These are phyloP conservation scores for Deroptyus accipitrinus DNA, from an alignment of 2,113 vertebrate genomes.

Conservation along the genomic window DNA sequence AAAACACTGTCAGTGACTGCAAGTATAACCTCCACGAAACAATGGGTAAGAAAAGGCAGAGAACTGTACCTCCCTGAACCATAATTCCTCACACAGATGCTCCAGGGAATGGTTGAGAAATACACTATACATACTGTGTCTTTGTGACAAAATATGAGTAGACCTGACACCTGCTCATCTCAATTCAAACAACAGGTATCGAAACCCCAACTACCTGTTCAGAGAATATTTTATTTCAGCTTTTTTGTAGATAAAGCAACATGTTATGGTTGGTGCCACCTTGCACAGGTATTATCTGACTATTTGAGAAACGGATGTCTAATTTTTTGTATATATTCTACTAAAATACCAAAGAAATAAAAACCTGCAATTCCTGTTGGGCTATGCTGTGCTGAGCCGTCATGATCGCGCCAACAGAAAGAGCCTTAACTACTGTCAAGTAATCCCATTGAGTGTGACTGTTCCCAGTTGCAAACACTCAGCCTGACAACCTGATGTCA, in stretches of 20 bases:
- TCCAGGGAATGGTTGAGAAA: neutral
- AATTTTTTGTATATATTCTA: neutral
- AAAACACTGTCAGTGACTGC: neutral
- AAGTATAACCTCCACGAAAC: neutral
- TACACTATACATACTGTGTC: neutral
- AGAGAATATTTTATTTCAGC: neutral
- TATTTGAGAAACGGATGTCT: neutral
- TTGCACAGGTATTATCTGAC: neutral
- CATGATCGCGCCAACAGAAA: neutral
- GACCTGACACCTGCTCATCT: neutral
- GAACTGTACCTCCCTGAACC: neutral
- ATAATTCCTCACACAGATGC: neutral
- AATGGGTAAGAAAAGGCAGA: neutral
- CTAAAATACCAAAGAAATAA: neutral
- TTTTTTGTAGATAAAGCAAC: neutral
- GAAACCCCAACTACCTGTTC: neutral
- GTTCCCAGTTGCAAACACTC: neutral
- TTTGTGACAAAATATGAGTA: neutral
- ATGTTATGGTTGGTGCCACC: too few species aligned
- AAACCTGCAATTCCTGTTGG: neutral
- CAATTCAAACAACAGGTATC: neutral
- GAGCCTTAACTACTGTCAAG: neutral
- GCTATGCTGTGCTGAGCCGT: neutral
- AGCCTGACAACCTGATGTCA: neutral
- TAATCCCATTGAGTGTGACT: neutral